Conservation (phyloP, 2,113 vertebrate genomes). For the Lepisosteus oculatus region DNA sequence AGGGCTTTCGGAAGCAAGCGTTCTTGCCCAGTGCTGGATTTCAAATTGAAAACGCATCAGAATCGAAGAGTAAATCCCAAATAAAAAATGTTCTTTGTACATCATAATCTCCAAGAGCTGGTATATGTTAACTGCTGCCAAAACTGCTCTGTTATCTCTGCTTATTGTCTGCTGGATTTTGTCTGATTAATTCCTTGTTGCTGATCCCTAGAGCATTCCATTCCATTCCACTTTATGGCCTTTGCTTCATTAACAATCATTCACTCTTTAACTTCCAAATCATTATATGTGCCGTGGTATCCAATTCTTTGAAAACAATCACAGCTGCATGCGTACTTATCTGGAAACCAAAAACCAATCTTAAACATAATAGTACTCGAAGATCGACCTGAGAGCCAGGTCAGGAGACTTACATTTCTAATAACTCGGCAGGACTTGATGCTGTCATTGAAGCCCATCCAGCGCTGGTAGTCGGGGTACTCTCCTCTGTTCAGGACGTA, state of each 20-base stretch:
- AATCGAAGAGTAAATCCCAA: too few relatives aligned
- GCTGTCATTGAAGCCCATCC: slow-evolving; percentile 55
- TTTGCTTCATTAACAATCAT: neutral
- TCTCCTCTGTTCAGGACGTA: slow-evolving; percentile 56
- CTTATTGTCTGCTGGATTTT: slow-evolving; percentile 45
- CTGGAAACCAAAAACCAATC: too few relatives aligned
- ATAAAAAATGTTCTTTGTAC: slow-evolving; percentile 31
- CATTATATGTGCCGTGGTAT: too few relatives aligned
- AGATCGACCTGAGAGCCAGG: too few relatives aligned
- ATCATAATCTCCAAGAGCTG: slow-evolving; percentile 29
- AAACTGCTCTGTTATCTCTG: slow-evolving; percentile 47
- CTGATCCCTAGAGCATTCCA: slow-evolving; percentile 44
- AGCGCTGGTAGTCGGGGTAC: slow-evolving; percentile 54
- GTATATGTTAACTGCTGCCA: slow-evolving; percentile 23
- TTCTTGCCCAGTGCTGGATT: too few relatives aligned
- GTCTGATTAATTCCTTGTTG: slow-evolving; percentile 40
- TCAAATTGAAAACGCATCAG: too few relatives aligned
- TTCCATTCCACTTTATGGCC: neutral
- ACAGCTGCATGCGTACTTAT: too few relatives aligned
- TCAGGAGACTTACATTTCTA: slow-evolving; percentile 42
- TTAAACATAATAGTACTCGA: too few relatives aligned
- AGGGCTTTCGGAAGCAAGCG: too few relatives aligned
- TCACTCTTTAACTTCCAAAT: slow-evolving; percentile 19
- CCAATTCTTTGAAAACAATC: too few relatives aligned
- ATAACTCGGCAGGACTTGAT: slow-evolving; percentile 55